Percentiles rank a stretch among this genome's conserved stretches.
Evolutionary conservation across 2,113 vertebrate species (phyloP).

Genomic region (Ciconia maguari): DNA sequence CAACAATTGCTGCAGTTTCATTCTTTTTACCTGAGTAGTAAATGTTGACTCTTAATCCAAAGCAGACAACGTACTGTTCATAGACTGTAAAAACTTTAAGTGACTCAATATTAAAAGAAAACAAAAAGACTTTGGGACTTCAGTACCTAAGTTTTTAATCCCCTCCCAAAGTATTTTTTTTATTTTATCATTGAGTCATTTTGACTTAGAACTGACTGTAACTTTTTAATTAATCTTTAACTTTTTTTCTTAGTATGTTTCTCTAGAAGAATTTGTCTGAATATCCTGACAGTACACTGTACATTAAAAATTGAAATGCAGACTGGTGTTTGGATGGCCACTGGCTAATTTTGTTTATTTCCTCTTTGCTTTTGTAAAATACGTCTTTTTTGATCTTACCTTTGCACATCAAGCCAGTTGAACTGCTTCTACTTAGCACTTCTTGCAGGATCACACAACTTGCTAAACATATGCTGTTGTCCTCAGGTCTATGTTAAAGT

Average conservation of each 20-base stretch:
- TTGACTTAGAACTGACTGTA: neutral
- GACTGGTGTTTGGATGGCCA: neutral
- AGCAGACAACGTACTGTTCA: neutral
- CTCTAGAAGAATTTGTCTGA: neutral
- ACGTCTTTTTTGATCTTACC: neutral
- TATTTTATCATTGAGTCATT: neutral
- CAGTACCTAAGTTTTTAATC: neutral
- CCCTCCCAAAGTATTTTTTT: neutral
- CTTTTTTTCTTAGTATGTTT: neutral
- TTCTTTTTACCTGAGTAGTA: neutral
- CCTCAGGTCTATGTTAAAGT: neutral
- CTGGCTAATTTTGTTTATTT: neutral
- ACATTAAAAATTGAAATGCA: neutral
- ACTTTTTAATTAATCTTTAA: neutral
- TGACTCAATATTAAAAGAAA: neutral
- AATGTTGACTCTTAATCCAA: neutral
- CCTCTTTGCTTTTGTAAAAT: neutral
- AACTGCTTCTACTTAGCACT: neutral
- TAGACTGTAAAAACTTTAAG: neutral
- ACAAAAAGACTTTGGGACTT: neutral
- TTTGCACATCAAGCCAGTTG: neutral
- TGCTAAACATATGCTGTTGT: neutral
- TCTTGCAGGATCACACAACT: neutral
- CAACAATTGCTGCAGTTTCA: neutral
- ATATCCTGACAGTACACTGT: neutral